Conservation (phyloP, 1,140 invertebrate genomes). For the Eueides isabella region DNA sequence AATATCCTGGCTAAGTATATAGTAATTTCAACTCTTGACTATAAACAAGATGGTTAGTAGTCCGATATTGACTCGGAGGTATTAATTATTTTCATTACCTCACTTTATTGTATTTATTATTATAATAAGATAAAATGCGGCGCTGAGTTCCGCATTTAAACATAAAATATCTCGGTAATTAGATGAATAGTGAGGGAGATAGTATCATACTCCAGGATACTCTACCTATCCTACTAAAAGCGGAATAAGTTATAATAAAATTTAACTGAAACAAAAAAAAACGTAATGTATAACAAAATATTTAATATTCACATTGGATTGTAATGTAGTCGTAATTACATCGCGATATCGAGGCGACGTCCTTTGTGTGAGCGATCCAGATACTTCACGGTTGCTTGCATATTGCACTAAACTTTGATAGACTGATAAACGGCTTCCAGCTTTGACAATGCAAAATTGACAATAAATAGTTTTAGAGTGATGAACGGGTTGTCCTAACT, state of each 20-base stretch:
- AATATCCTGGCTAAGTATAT: no score
- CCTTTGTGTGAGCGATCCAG: constrained; percentile 1
- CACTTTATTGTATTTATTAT: no score
- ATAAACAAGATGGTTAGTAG: no score
- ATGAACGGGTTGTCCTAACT: not conserved
- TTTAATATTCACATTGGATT: not conserved
- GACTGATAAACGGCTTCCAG: not conserved
- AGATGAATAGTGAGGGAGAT: not conserved
- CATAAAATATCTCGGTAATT: no score
- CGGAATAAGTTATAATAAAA: not conserved
- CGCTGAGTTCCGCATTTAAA: no score
- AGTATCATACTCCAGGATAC: not conserved
- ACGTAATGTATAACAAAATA: not conserved
- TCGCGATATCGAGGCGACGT: not conserved
- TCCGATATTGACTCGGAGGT: no score
- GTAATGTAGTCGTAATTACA: not conserved
- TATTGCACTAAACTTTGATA: constrained; percentile 4
- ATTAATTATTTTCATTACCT: no score
- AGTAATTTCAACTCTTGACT: no score
- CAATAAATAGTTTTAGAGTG: not conserved
- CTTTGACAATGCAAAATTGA: not conserved
- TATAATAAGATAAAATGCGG: no score
- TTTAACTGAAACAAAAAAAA: not conserved
- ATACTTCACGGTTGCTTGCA: not conserved
- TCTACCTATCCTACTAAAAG: not conserved